Percentiles rank a stretch among this genome's conserved stretches.
These are phyloP conservation scores for Melospiza georgiana DNA, from an alignment of 2,113 vertebrate genomes.

Conservation along the genomic window DNA sequence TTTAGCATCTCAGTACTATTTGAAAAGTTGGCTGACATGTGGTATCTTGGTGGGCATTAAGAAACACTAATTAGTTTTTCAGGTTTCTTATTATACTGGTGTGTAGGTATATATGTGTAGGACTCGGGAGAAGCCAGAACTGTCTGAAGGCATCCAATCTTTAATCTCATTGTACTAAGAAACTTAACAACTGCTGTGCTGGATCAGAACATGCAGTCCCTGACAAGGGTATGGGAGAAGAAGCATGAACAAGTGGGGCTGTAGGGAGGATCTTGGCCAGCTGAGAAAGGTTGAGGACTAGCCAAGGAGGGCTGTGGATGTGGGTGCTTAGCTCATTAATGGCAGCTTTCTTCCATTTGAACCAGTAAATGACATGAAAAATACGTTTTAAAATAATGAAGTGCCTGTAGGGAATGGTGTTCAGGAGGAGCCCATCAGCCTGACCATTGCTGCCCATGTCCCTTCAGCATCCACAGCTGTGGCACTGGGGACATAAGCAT, in stretches of 20 bases:
- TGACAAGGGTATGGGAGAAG: not conserved
- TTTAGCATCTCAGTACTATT: not conserved
- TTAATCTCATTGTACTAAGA: not conserved
- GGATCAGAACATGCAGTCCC: not conserved
- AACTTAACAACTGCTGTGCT: not conserved
- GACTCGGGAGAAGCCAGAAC: not conserved
- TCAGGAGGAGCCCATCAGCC: not conserved
- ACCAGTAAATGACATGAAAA: not conserved
- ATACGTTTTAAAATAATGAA: rapidly evolving
- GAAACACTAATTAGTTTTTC: not conserved
- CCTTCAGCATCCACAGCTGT: not conserved
- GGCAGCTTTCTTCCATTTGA: not conserved
- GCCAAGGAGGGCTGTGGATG: not conserved
- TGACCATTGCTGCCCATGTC: not conserved
- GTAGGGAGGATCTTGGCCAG: not conserved
- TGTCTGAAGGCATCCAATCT: not conserved
- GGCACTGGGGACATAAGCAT: not conserved
- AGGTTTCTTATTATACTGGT: not conserved
- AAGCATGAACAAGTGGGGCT: not conserved
- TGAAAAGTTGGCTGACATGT: not conserved
- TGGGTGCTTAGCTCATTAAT: not conserved
- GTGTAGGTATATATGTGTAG: not conserved
- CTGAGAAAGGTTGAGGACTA: not conserved
- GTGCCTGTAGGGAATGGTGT: not conserved
- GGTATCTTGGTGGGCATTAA: not conserved